Conservation (phyloP, 2,113 vertebrate genomes). For the Onychostruthus taczanowskii region DNA sequence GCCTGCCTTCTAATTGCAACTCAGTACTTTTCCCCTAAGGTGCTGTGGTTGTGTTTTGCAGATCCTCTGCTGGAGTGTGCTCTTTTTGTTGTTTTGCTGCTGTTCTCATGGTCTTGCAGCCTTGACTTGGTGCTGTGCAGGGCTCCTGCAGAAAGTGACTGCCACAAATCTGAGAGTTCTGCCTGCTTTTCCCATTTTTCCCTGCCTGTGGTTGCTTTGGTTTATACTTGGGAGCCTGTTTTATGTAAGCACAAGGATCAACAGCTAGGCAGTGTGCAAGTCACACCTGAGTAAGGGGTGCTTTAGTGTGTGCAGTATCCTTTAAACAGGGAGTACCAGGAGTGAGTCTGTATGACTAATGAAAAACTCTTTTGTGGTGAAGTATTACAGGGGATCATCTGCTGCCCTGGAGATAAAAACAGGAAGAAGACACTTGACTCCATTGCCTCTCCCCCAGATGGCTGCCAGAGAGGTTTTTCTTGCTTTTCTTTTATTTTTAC, state of each 20-base stretch:
- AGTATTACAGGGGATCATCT: not conserved
- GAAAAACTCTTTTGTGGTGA: not conserved
- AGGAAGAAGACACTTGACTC: not conserved
- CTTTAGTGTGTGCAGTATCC: not conserved
- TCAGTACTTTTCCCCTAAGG: not conserved
- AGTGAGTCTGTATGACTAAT: not conserved
- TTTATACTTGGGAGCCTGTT: not conserved
- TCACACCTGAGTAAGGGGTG: not conserved
- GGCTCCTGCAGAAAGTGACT: accelerated
- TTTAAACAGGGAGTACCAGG: not conserved
- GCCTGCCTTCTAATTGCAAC: not conserved
- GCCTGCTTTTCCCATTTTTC: not conserved
- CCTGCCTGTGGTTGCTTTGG: not conserved
- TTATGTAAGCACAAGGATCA: not conserved
- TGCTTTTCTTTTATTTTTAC: not conserved
- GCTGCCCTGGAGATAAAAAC: not conserved
- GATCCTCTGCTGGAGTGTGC: not conserved
- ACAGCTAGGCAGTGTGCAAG: not conserved
- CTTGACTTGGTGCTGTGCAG: not conserved
- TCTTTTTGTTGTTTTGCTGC: not conserved
- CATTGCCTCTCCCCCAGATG: not conserved
- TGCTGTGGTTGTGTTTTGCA: not conserved
- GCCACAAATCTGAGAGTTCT: not conserved
- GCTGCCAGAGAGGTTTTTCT: not conserved
- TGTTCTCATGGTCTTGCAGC: not conserved